Evolutionary conservation across 2,797 vertebrate species (phyloP), one percentile per base, ranked within the genome.

Genomic region (Sebastolobus alascanus): DNA sequence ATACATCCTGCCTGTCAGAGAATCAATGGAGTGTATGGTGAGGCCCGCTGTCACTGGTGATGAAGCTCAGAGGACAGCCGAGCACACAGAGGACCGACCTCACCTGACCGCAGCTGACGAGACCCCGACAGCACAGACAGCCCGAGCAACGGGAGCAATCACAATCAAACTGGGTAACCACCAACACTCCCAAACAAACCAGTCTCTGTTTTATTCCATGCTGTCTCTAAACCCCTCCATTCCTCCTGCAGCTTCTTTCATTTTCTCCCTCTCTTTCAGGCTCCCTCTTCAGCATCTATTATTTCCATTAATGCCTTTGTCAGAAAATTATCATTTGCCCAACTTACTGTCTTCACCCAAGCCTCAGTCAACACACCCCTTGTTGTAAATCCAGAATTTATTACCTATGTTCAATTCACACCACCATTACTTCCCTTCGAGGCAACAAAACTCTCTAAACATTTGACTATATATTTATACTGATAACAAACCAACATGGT

Each of bases 1-100:
- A 38, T 55, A 77, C 69, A 75, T 87, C 66, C 59, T 93, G 92
- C 87, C 93, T 88, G 86, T 96, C 94, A 95, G 87, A 60, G 86
- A 93, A 84, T 91, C 91, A 92, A 61, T 90, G 82, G 77, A 91
- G 88, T 93, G 87, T 83, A 76, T 75, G 35, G 60, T 87, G 90
- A 90, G 77, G 63, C 74, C 79, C 5, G 70, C 87, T 94, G 92
- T 92, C 94, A 95, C 86, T 64, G 59, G 64, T 88, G 87, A 92
- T 94, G 90, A 94, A 78, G 86, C 85, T 94, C 84, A 90, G 80
- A 82, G 43, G 80, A 90, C 86, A 86, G 76, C 68, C 14, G 1
- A 64, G 77, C 79, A 69, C 73, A 54, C 73, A 73, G 67, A 77
- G 43, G 33, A 73, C 84, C 66, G 38, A 71, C 84, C 79, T 80